Base-by-base conservation (phyloP, 2,888 invertebrate genomes). In the Epirrhoe tristata region DNA sequence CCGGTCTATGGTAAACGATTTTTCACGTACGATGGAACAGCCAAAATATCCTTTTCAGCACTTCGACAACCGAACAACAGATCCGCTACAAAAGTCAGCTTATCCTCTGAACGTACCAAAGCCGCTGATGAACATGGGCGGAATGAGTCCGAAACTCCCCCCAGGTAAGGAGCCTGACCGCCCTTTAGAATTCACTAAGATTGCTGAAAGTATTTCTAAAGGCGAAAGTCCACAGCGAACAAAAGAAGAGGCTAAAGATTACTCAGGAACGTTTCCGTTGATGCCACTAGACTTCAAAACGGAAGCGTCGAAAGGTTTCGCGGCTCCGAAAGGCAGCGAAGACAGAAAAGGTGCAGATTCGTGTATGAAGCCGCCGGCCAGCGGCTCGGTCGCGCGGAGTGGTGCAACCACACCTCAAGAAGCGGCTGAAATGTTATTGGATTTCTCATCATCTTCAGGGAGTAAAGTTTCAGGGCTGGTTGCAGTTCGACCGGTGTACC, bases 401-500 rank as follows among this genome's bases (percentile, higher is more conserved):
- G 89, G 91, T 0, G 93, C 93, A 0, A 92, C 93, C 0, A 91
- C 94, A 14, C 93, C 94, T 0, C 95, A 95, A 67, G 95, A 95
- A 72, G 94, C 95, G 0, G 94, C 95, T 0, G 96, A 96, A 77
- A 94, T 95, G 90, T 79, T 96, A 66, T 79, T 96, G 63, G 96
- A 96, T 79, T 96, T 96, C 80, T 95, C 96, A 0, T 93, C 95
- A 12, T 91, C 94, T 10, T 94, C 95, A 1, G 95, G 94, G 39
- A 94, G 94, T 70, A 93, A 94, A 71, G 93, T 94, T 31, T 94
- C 94, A 5, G 93, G 93, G 1, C 80, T 95, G 77, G 89, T 93
- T 55, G 93, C 95, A 3, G 94, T 95, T 67, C 85, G 95, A 66
- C 94, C 94, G 0, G 94, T 95, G 74, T 94, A 93, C 74, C 94